phyloP scores from a whole-genome alignment of 2,797 vertebrate genomes.

The Esox lucius region DNA sequence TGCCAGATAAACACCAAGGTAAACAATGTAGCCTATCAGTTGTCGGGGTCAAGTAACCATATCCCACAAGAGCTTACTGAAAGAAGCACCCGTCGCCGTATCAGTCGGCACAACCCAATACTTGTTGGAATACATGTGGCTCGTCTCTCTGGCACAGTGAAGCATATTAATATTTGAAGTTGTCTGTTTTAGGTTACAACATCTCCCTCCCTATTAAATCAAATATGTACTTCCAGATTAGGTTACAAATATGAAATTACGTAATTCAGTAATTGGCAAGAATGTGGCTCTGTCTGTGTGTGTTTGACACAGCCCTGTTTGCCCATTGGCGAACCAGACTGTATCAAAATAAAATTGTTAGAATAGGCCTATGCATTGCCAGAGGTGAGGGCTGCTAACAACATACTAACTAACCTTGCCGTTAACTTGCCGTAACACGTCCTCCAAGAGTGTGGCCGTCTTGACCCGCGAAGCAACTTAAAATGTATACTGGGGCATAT shows the following conservation, averaged over 20 bases:
- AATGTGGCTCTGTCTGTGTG: background rate
- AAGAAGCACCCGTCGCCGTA: background rate
- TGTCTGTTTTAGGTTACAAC: too few species aligned
- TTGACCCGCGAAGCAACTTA: constrained; percentile 14
- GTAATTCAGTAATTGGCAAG: background rate
- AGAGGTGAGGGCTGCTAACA: constrained; percentile 4
- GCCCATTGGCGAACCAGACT: background rate
- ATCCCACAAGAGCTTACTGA: background rate
- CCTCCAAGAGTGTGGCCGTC: background rate
- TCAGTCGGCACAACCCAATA: too few species aligned
- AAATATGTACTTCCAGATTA: background rate
- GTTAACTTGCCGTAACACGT: constrained; percentile 31
- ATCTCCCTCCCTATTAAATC: too few species aligned
- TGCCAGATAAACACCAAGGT: background rate
- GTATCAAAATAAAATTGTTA: background rate
- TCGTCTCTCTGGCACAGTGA: too few species aligned
- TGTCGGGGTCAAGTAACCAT: background rate
- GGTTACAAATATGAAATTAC: background rate
- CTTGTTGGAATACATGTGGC: too few species aligned
- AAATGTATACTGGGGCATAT: too few species aligned
- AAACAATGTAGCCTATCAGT: background rate
- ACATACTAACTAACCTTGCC: background rate
- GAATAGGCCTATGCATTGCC: background rate
- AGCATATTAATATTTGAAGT: too few species aligned
- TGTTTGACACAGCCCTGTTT: background rate